Percentiles rank a stretch among this genome's conserved stretches.
Conservation (phyloP, 2,888 invertebrate genomes). For the Tetheella fluctuosa region DNA sequence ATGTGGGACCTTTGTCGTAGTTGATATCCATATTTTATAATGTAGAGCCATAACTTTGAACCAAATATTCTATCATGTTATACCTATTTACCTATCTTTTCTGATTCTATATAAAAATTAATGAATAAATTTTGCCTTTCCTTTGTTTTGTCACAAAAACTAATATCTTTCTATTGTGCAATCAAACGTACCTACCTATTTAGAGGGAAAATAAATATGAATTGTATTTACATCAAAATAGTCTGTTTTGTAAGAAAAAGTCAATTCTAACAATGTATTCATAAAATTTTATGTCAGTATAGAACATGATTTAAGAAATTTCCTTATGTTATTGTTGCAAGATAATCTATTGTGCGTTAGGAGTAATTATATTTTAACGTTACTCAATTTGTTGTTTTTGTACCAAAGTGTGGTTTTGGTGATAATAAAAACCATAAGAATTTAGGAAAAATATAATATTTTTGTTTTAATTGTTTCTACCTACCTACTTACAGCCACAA, state of each 20-base stretch:
- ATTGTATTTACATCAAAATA: constrained; percentile 36
- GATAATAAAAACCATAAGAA: constrained; percentile 56
- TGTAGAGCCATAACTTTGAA: constrained; percentile 41
- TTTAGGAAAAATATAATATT: constrained; percentile 41
- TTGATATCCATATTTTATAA: constrained; percentile 55
- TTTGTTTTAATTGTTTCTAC: constrained; percentile 14
- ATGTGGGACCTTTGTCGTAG: constrained; percentile 75
- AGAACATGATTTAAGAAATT: constrained; percentile 39
- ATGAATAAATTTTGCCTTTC: not conserved
- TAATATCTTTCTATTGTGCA: not conserved
- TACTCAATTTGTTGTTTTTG: constrained; percentile 62
- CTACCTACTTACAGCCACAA: no score
- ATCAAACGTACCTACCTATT: not conserved
- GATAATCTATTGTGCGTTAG: constrained; percentile 55
- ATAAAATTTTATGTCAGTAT: constrained; percentile 25
- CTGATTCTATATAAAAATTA: constrained; percentile 11
- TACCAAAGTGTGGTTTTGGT: constrained; percentile 68
- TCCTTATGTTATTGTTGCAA: constrained; percentile 52
- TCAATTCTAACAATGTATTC: constrained; percentile 64
- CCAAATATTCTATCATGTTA: constrained; percentile 15
- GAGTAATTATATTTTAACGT: constrained; percentile 54
- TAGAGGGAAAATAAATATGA: constrained; percentile 14
- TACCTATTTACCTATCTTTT: constrained; percentile 10
- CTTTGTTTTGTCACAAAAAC: not conserved
- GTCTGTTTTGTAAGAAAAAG: constrained; percentile 48